Evolutionary conservation across 2,797 vertebrate species (phyloP).

Genomic region (Macropodus opercularis): DNA sequence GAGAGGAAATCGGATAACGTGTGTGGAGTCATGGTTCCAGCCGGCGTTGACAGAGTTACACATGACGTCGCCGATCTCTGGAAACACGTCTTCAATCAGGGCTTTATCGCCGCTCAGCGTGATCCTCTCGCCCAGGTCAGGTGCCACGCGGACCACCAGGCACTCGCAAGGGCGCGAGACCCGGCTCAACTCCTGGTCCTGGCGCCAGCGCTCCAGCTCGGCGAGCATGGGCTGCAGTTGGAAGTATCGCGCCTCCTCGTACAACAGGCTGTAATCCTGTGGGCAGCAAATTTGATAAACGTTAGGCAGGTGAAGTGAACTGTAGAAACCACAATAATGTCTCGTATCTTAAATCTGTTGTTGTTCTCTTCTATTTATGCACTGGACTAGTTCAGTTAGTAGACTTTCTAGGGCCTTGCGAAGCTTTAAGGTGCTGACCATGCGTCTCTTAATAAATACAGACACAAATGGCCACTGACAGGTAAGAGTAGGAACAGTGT

Average conservation of each 20-base stretch:
- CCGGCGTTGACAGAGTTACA: conserved; percentile 97
- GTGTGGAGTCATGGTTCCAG: conserved; percentile 98
- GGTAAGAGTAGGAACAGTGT: no score
- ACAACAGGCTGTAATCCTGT: conserved; percentile 95
- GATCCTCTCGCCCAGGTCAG: conserved; percentile 95
- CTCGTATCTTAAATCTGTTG: neutral
- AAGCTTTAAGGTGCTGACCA: no score
- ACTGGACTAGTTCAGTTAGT: neutral
- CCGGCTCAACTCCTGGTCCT: conserved; percentile 90
- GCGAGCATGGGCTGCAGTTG: conserved; percentile 96
- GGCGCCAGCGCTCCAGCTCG: conserved; percentile 96
- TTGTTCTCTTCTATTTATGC: neutral
- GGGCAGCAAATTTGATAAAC: neutral
- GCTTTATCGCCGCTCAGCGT: conserved; percentile 96
- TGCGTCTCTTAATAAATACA: neutral
- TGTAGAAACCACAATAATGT: neutral
- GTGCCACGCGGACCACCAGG: conserved; percentile 94
- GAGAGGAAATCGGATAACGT: conserved; percentile 96
- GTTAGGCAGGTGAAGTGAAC: neutral
- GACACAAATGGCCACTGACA: neutral
- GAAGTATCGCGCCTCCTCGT: conserved; percentile 98
- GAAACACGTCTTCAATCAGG: conserved; percentile 97
- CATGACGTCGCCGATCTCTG: conserved; percentile 97
- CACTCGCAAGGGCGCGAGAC: conserved; percentile 95
- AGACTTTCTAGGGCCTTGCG: neutral